Evolutionary conservation across 2,888 invertebrate genomes (phyloP).

Genomic region (Celastrina argiolus): DNA sequence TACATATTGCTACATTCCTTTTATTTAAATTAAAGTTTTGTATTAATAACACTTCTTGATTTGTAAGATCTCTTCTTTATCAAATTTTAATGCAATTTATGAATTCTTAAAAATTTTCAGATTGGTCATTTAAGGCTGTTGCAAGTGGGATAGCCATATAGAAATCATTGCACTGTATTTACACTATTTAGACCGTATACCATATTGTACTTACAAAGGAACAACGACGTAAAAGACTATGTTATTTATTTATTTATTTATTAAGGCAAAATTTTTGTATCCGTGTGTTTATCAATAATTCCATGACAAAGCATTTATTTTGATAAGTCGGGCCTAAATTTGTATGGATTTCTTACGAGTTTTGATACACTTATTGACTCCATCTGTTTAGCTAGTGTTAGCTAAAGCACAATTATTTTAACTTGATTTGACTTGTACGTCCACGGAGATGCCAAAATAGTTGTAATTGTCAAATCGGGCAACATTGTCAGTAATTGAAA

Average conservation of each 20-base stretch:
- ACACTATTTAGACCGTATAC: constrained; percentile 38
- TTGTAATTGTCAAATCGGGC: constrained; percentile 44
- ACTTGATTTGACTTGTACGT: constrained; percentile 61
- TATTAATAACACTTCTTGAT: neutral
- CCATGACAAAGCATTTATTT: constrained; percentile 72
- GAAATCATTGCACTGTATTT: constrained; percentile 36
- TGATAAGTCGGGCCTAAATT: constrained; percentile 70
- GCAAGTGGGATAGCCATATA: constrained; percentile 68
- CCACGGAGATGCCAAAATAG: constrained; percentile 75
- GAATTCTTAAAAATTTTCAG: constrained; percentile 51
- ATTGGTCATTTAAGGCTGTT: constrained; percentile 77
- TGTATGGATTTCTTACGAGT: constrained; percentile 44
- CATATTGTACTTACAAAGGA: constrained; percentile 50
- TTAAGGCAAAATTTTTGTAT: constrained; percentile 20
- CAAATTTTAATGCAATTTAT: constrained; percentile 17
- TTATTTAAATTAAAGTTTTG: neutral
- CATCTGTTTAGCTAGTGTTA: constrained; percentile 35
- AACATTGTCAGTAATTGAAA: constrained; percentile 31
- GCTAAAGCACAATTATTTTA: constrained; percentile 52
- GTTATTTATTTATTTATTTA: constrained; percentile 29
- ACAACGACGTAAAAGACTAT: constrained; percentile 72
- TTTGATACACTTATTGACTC: constrained; percentile 23
- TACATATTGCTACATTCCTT: neutral
- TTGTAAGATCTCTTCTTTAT: neutral
- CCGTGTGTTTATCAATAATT: constrained; percentile 36